Conservation (phyloP, 2,797 vertebrate genomes). For the Syngnathus rostellatus region DNA sequence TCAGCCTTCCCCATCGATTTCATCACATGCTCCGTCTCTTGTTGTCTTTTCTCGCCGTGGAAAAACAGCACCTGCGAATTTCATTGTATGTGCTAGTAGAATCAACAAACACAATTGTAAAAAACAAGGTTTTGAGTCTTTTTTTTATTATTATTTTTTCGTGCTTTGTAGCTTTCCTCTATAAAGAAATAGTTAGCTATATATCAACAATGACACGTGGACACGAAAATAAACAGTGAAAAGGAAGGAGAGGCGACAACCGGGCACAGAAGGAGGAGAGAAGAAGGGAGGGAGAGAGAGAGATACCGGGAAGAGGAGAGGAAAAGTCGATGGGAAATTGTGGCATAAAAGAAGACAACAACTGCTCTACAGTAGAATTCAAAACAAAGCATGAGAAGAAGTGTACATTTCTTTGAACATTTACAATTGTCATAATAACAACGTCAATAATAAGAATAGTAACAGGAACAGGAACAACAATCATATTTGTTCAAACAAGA, state of each 20-base stretch:
- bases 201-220: constrained; percentile 76
- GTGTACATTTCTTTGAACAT: constrained; percentile 75
- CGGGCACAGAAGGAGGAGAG: constrained; percentile 55
- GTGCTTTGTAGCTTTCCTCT: constrained; percentile 79
- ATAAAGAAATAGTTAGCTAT: constrained; percentile 82
- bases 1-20: constrained; percentile 39
- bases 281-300: constrained; percentile 46
- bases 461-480: constrained; percentile 69
- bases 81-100: constrained; percentile 21
- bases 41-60: constrained; percentile 26
- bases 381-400: constrained; percentile 66
- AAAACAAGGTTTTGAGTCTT: constrained; percentile 38
- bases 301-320: constrained; percentile 47
- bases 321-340: constrained; percentile 43
- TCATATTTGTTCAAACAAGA: constrained; percentile 72
- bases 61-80: constrained; percentile 38
- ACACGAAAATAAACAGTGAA: constrained; percentile 70
- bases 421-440: constrained; percentile 76
- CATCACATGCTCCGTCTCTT: constrained; percentile 37
- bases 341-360: constrained; percentile 58
- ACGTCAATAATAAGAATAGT: constrained; percentile 64
- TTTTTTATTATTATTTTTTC: constrained; percentile 69
- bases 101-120: constrained; percentile 9
- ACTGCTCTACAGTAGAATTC: constrained; percentile 66
- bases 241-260: constrained; percentile 55